A percentile compares a stretch with the other conserved stretches of the same genome.
phyloP scores from a whole-genome alignment of 2,888 invertebrate genomes.

The Pyrgus malvae region DNA sequence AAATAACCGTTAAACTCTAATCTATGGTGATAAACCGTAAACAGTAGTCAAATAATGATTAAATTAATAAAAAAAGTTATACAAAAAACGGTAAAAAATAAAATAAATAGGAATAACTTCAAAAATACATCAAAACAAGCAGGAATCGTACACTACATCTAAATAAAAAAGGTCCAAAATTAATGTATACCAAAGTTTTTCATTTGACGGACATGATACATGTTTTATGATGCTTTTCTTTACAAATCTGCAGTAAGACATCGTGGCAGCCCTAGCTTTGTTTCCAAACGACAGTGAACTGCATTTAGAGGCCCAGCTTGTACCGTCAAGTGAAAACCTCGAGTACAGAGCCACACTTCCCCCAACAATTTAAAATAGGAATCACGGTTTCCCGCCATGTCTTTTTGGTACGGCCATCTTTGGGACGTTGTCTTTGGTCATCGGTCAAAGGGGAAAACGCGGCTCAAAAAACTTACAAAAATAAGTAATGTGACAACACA shows the following conservation, averaged over 20 bases:
- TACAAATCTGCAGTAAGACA: too few relatives aligned
- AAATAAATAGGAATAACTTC: slow-evolving; percentile 68
- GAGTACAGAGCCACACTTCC: slow-evolving; percentile 42
- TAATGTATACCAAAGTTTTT: slow-evolving; percentile 22
- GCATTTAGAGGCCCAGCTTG: background rate
- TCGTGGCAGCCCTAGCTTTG: too few relatives aligned
- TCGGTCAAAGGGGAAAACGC: slow-evolving; percentile 49
- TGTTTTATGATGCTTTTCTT: too few relatives aligned
- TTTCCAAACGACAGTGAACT: too few relatives aligned
- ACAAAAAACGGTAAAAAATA: slow-evolving; percentile 71
- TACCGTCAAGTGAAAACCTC: slow-evolving; percentile 11
- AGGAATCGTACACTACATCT: slow-evolving; percentile 44
- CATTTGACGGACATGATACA: slow-evolving; percentile 14
- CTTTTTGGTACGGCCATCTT: slow-evolving; percentile 69
- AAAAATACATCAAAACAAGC: slow-evolving; percentile 72
- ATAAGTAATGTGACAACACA: slow-evolving; percentile 48
- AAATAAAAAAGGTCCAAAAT: slow-evolving; percentile 34
- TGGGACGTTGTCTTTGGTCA: slow-evolving; percentile 71
- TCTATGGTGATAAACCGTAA: slow-evolving; percentile 46
- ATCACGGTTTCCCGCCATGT: slow-evolving; percentile 49
- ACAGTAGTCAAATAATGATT: slow-evolving; percentile 38
- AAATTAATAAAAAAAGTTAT: slow-evolving; percentile 62
- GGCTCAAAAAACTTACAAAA: slow-evolving; percentile 52
- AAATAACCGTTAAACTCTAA: slow-evolving; percentile 50
- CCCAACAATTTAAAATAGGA: slow-evolving; percentile 59